Evolutionary conservation across 1,140 invertebrate species (phyloP).

Genomic region (Caerostris extrusa): DNA sequence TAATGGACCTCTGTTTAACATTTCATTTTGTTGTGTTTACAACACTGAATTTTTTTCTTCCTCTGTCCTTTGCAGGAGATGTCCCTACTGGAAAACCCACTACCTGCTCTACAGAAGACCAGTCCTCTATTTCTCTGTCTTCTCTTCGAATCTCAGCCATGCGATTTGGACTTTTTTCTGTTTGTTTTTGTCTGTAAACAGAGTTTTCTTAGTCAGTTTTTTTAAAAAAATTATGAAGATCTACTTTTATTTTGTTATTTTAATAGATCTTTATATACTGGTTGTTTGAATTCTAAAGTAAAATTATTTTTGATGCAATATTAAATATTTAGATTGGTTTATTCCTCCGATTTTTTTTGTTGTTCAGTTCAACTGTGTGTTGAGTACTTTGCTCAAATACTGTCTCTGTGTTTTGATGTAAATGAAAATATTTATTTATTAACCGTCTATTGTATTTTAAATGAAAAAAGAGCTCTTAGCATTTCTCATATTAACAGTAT

Average conservation of each 20-base stretch:
- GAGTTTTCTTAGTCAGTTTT: constrained; percentile 3
- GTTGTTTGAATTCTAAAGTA: neutral
- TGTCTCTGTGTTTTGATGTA: neutral
- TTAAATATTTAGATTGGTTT: neutral
- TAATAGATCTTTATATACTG: constrained; percentile 17
- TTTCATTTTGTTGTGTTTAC: constrained; percentile 28
- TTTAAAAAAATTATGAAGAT: neutral
- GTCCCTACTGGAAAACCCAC: constrained; percentile 49
- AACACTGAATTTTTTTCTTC: constrained; percentile 41
- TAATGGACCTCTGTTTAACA: neutral
- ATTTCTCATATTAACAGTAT: neutral
- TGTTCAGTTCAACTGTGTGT: neutral
- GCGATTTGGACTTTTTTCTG: constrained; percentile 50
- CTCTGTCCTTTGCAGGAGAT: constrained; percentile 71
- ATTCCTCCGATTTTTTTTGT: neutral
- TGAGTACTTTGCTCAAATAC: neutral
- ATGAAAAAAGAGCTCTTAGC: too few relatives aligned
- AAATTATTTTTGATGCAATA: constrained; percentile 18
- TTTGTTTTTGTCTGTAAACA: constrained; percentile 14
- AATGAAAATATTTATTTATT: neutral
- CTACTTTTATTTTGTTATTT: constrained; percentile 50
- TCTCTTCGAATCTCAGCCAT: constrained; percentile 69
- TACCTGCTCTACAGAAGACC: constrained; percentile 43
- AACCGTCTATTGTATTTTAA: neutral
- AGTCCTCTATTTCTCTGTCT: constrained; percentile 60